phyloP scores from a whole-genome alignment of 2,888 invertebrate species.

The Idaea dimidiata region DNA sequence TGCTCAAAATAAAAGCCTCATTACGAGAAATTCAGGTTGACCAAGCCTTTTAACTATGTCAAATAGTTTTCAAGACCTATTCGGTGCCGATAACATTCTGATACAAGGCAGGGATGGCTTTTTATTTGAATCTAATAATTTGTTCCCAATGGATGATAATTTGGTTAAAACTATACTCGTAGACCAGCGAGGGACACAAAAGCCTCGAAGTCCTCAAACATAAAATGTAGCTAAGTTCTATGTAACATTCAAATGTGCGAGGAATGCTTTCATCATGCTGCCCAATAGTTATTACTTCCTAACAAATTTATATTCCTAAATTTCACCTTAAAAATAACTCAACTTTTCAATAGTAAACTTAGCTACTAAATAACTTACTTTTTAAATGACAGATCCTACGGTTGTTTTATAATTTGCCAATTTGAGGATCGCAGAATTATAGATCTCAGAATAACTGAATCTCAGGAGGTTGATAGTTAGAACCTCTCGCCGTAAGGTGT shows the following conservation, averaged over 20 bases:
- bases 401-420: neutral
- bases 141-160: neutral
- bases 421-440: neutral
- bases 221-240: neutral
- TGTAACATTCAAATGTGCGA: neutral
- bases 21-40: constrained; percentile 29
- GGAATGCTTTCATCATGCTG: neutral
- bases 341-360: neutral
- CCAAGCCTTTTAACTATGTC: constrained; percentile 40
- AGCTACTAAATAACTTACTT: neutral
- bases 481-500: neutral
- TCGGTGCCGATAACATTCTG: constrained; percentile 16
- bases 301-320: neutral
- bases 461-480: neutral
- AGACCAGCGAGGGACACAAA: neutral
- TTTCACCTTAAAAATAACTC: neutral
- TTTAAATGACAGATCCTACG: neutral
- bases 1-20: constrained; percentile 7
- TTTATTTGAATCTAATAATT: neutral
- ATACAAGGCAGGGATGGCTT: constrained; percentile 7
- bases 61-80: constrained; percentile 22
- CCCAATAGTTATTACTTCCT: neutral
- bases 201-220: neutral
- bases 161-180: neutral
- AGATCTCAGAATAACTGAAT: neutral